These are phyloP conservation scores for Acyrthosiphon pisum DNA, from an alignment of 1,140 invertebrate species.

Conservation along the genomic window DNA sequence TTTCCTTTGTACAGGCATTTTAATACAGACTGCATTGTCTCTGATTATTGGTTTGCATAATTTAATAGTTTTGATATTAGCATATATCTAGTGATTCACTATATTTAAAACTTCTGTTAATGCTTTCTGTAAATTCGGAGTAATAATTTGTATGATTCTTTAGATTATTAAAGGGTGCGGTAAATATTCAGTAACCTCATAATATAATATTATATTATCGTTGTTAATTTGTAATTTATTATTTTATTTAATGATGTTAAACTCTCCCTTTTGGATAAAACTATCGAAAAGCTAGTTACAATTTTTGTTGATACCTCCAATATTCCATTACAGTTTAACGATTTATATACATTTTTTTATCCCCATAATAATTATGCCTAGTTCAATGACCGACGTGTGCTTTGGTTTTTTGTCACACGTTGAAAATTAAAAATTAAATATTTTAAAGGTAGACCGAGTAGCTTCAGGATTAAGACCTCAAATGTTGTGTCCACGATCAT, in stretches of 20 bases:
- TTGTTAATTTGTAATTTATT: background rate
- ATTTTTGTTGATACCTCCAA: background rate
- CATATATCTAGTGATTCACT: background rate
- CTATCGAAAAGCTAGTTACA: background rate
- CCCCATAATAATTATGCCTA: background rate
- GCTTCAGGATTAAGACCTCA: background rate
- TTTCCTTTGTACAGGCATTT: too few relatives aligned
- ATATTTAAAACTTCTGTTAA: background rate
- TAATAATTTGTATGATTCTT: background rate
- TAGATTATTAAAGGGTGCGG: background rate
- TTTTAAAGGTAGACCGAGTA: background rate
- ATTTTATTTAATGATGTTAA: background rate
- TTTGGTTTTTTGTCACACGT: background rate
- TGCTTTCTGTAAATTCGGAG: too few relatives aligned
- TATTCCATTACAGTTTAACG: background rate
- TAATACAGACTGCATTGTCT: background rate
- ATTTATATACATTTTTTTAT: background rate
- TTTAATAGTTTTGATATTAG: background rate
- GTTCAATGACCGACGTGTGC: background rate
- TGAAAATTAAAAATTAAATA: background rate
- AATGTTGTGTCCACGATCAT: background rate
- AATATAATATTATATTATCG: background rate
- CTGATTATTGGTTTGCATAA: background rate
- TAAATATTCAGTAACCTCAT: background rate
- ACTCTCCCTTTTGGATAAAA: background rate